Evolutionary conservation across 2,797 vertebrate species (phyloP), one percentile per base, ranked within the genome.

Genomic region (Crypturellus tataupa): DNA sequence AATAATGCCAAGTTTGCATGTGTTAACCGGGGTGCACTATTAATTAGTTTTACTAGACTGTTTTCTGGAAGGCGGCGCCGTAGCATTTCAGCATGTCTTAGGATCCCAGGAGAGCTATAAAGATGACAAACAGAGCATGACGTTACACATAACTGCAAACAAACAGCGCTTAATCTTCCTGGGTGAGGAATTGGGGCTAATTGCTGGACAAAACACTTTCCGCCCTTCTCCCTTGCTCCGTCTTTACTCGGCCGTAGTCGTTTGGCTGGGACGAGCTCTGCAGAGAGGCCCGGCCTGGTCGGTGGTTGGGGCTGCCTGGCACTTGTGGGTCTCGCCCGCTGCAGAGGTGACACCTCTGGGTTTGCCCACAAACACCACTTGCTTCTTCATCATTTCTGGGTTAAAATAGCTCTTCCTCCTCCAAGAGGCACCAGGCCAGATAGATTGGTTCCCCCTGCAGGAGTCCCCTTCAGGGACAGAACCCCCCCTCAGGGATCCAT

Each of bases 1-100:
- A 98, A 97, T 98, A 98, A 98, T 98, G 96, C 91, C 97, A 97
- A 97, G 97, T 98, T 94, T 97, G 96, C 96, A 96, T 95, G 92
- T 94, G 95, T 95, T 98, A 97, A 97, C 95, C 96, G 96, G 95
- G 94, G 80, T 96, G 53, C 80, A 91, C 93, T 96, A 97, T 97
- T 97, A 97, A 97, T 98, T 98, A 97, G 95, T 71, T 97, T 96
- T 94, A 96, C 90, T 93, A 90, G 96, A 92, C 95, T 95, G 87
- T 93, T 97, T 97, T 96, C 90, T 94, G 87, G 94, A 97, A 97
- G 94, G 97, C 96, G 94, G 81, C 84, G 91, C 53, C 80, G 77
- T 51, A 93, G 79, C 91, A 90, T 94, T 96, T 85, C 95, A 93
- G 80, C 83, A 94, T 62, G 79, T 79, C 91, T 91, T 77, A 77